These are phyloP conservation scores for Scaptomyza reducta DNA, from an alignment of 2,888 invertebrate species.

Conservation along the genomic window DNA sequence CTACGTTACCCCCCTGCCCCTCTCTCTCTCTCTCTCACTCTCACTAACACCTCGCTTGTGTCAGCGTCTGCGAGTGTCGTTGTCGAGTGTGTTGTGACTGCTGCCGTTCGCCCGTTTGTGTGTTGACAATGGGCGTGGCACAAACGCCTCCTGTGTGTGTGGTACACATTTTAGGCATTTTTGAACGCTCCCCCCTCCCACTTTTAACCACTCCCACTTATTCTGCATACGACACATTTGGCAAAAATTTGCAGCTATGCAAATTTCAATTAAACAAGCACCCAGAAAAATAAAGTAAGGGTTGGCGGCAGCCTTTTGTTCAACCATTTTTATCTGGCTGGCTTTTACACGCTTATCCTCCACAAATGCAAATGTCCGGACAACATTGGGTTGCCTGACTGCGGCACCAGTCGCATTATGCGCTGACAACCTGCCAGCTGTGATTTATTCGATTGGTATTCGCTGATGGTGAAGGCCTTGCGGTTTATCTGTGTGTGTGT, in stretches of 20 bases:
- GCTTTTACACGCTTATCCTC: slow-evolving; percentile 45
- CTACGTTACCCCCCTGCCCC: not conserved
- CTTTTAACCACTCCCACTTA: not conserved
- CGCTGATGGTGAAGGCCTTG: slow-evolving; percentile 10
- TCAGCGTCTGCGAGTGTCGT: slow-evolving; percentile 50
- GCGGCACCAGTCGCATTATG: slow-evolving; percentile 32
- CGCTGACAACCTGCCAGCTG: slow-evolving; percentile 22
- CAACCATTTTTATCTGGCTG: slow-evolving; percentile 52
- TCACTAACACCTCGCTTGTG: not conserved
- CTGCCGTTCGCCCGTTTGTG: slow-evolving; percentile 41
- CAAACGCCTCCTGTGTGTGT: not conserved
- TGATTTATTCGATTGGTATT: slow-evolving; percentile 45
- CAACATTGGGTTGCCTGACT: slow-evolving; percentile 33
- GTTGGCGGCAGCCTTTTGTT: not conserved
- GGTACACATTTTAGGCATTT: slow-evolving; percentile 47
- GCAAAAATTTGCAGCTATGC: slow-evolving; percentile 54
- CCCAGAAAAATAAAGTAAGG: not conserved
- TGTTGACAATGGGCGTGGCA: slow-evolving; percentile 45
- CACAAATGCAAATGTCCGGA: slow-evolving; percentile 50
- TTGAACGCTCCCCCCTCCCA: too few relatives aligned
- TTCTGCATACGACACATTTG: slow-evolving; percentile 44
- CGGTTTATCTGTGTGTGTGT: not conserved
- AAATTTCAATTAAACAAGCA: slow-evolving; percentile 65
- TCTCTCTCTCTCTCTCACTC: too few relatives aligned
- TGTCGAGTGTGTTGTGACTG: slow-evolving; percentile 59